phyloP scores from a whole-genome alignment of 2,888 invertebrate genomes.

The Isoperla grammatica region DNA sequence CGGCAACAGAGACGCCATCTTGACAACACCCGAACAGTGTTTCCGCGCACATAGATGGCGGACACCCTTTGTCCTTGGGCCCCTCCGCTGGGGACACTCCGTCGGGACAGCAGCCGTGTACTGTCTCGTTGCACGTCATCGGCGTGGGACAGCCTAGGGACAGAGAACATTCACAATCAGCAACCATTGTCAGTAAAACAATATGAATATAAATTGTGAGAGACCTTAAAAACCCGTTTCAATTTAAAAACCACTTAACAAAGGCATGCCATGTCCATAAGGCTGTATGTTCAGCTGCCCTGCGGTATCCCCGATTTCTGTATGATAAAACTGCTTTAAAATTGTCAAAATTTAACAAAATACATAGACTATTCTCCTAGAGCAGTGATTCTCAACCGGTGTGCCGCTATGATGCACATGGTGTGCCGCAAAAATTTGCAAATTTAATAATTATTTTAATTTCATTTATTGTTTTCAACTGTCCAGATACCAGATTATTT shows the following conservation, averaged over 20 bases:
- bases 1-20: slow-evolving; percentile 68
- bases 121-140: slow-evolving; percentile 68
- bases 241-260: slow-evolving; percentile 1
- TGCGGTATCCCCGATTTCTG: too few species aligned
- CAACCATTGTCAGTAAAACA: neutral
- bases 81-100: slow-evolving; percentile 72
- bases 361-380: too few species aligned
- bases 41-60: slow-evolving; percentile 62
- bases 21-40: slow-evolving; percentile 84
- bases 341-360: neutral
- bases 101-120: slow-evolving; percentile 77
- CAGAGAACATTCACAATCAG: slow-evolving; percentile 9
- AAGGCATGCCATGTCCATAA: too few species aligned
- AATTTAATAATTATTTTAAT: too few species aligned
- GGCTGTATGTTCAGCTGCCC: too few species aligned
- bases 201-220: neutral
- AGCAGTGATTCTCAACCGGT: too few species aligned
- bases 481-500: too few species aligned
- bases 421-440: too few species aligned
- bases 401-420: too few species aligned
- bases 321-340: too few species aligned
- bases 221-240: neutral
- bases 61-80: slow-evolving; percentile 67
- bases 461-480: too few species aligned
- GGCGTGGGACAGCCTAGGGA: slow-evolving; percentile 62